These are phyloP conservation scores for Pipra filicauda DNA, from an alignment of 2,113 vertebrate genomes.

Conservation along the genomic window DNA sequence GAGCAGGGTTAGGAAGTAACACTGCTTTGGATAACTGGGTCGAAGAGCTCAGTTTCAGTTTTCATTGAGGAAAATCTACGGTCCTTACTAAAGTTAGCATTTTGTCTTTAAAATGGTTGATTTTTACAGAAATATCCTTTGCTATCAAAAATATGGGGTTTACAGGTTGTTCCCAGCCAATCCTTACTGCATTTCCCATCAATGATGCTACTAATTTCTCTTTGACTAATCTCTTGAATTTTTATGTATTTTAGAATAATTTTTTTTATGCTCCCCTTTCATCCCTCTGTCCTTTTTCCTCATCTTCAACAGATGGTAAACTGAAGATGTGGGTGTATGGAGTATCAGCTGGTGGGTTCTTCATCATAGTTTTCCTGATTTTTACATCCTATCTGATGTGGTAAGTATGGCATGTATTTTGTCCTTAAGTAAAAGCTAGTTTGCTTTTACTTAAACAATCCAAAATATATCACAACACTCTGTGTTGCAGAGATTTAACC, in stretches of 20 bases:
- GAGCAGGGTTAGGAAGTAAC: background rate
- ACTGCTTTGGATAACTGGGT: background rate
- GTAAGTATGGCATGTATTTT: constrained; percentile 75
- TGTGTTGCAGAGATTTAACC: background rate
- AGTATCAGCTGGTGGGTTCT: constrained; percentile 87
- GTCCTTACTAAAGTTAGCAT: background rate
- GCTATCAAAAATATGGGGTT: background rate
- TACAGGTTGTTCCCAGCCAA: background rate
- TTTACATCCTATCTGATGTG: constrained; percentile 91
- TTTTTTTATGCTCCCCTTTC: background rate
- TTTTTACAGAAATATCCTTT: background rate
- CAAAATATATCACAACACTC: background rate
- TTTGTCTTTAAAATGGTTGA: background rate
- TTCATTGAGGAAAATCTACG: background rate
- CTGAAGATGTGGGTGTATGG: constrained; percentile 96
- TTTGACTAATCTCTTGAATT: background rate
- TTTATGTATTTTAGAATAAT: background rate
- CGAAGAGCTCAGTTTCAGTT: background rate
- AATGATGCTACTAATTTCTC: background rate
- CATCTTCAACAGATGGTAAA: constrained; percentile 85
- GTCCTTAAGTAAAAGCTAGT: background rate
- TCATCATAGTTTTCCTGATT: constrained; percentile 89
- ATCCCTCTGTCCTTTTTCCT: background rate
- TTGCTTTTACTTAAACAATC: background rate
- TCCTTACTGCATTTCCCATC: background rate